Base-by-base conservation (phyloP, 2,888 invertebrate species). In the Blera fallax region DNA sequence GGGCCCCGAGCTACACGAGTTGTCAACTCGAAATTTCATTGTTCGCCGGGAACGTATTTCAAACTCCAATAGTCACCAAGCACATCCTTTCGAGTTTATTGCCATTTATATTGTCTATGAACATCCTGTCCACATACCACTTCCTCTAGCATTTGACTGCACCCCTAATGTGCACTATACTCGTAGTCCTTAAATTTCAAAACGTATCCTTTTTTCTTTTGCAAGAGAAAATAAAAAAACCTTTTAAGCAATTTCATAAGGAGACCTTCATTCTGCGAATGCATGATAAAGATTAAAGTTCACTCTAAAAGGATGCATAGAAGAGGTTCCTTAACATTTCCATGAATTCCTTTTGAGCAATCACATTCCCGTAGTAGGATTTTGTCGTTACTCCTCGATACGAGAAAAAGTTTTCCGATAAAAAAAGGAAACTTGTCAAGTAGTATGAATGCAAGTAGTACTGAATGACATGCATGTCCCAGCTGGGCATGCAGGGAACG, bases 301-400 rank as follows among this genome's bases (percentile, higher is more conserved):
- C n/a, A n/a, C n/a, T 8, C 32, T 37, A 5, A 37, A n/a, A n/a
- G 37, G 37, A 37, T 37, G 11, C 37, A 37, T 37, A n/a, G 37
- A n/a, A 37, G 14, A 40, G 8, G 40, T 40, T n/a, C 24, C 58
- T 40, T 37, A 37, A 21, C 37, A 40, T 21, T 37, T 16, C 37
- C 37, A 34, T 21, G 37, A 37, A 58, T 58, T 37, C 58, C 21
- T 62, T 62, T 27, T 62, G 62, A 43, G 7, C 40, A 62, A 62
- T 62, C 62, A 62, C 62, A 43, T 62, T 45, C 16, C 29, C 43
- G 27, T 45, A 27, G 62, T 27, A 8, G 62, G 27, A 62, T 24
- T 43, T 27, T 27, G 10, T 43, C 16, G 7, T 45, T 16, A 11
- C 27, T 5, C 24, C 50, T 2, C 27, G 37, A n/a, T 37, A 37